phyloP scores from a whole-genome alignment of 2,888 invertebrate genomes.

The Tipula unca region DNA sequence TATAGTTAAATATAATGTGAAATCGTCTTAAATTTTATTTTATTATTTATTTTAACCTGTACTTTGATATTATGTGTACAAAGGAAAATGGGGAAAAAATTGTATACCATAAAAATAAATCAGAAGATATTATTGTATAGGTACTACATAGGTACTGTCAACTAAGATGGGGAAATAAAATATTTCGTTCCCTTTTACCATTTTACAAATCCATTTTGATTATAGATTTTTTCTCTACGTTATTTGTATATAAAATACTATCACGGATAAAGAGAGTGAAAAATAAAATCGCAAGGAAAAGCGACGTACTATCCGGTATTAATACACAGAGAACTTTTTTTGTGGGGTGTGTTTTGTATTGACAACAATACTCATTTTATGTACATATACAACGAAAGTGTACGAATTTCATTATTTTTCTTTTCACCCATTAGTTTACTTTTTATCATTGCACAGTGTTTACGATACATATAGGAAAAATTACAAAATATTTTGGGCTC shows the following conservation, averaged over 20 bases:
- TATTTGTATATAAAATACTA: neutral
- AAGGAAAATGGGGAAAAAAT: neutral
- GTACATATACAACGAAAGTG: neutral
- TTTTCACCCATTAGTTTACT: neutral
- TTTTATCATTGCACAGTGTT: neutral
- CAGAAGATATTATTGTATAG: no score
- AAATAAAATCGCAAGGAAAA: neutral
- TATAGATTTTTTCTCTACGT: neutral
- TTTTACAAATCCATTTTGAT: neutral
- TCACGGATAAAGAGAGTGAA: neutral
- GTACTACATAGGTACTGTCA: neutral
- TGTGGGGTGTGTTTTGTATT: neutral
- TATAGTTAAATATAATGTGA: neutral
- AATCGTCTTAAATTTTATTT: neutral
- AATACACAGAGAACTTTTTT: neutral
- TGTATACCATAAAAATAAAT: neutral
- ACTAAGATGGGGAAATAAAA: neutral
- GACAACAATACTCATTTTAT: neutral
- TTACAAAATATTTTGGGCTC: neutral
- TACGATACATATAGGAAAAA: neutral
- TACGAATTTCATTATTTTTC: neutral
- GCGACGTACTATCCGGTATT: neutral
- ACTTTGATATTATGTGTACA: neutral
- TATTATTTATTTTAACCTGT: neutral
- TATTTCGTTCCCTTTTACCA: neutral